Evolutionary conservation across 2,797 vertebrate genomes (phyloP).

Genomic region (Acridotheres tristis): DNA sequence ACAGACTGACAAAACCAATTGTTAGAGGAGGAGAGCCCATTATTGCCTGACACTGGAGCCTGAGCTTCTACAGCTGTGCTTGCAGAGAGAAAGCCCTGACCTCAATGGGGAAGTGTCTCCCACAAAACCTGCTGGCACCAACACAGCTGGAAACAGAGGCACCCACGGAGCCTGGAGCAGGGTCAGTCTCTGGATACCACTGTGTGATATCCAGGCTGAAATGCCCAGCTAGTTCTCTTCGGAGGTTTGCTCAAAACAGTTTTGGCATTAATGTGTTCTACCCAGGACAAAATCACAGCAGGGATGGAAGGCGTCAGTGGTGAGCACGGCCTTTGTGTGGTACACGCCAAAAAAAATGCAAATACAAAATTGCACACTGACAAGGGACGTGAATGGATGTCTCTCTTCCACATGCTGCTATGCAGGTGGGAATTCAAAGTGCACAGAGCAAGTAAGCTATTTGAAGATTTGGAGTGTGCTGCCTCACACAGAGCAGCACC

Average conservation of each 20-base stretch:
- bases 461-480: neutral
- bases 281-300: neutral
- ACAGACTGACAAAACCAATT: neutral
- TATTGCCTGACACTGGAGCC: neutral
- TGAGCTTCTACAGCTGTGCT: neutral
- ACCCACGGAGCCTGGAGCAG: neutral
- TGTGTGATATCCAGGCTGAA: neutral
- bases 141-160: neutral
- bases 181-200: neutral
- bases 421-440: neutral
- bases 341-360: neutral
- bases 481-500: neutral
- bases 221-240: neutral
- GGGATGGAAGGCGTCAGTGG: neutral
- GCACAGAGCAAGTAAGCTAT: neutral
- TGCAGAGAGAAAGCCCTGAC: neutral
- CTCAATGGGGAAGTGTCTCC: fast-evolving
- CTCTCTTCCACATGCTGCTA: neutral
- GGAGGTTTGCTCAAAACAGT: neutral
- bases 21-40: neutral
- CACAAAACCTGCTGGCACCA: neutral
- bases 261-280: neutral
- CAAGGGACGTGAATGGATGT: neutral
- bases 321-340: neutral
- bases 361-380: neutral